A percentile compares a stretch with the other conserved stretches of the same genome.
phyloP scores from a whole-genome alignment of 2,113 vertebrate genomes.

The Caranx melampygus region DNA sequence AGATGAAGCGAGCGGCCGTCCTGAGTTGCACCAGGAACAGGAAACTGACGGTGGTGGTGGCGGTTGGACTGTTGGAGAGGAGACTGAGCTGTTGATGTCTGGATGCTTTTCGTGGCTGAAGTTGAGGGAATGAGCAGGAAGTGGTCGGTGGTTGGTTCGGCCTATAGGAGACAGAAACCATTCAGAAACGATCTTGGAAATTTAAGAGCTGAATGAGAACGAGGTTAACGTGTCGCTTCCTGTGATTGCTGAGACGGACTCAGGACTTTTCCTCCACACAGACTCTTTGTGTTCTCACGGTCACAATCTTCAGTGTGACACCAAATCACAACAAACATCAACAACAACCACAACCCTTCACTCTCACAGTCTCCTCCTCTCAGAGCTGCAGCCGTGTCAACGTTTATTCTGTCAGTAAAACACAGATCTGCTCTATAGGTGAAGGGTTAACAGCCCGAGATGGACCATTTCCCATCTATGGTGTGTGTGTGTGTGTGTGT shows the following conservation, averaged over 20 bases:
- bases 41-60: background rate
- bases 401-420: background rate
- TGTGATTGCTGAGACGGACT: background rate
- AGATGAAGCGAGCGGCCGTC: background rate
- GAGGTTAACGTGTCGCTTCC: background rate
- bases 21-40: background rate
- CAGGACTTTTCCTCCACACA: background rate
- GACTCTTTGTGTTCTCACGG: background rate
- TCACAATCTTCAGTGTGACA: background rate
- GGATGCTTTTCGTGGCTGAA: background rate
- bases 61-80: background rate
- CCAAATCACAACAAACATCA: background rate
- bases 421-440: constrained; percentile 6
- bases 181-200: background rate
- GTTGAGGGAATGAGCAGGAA: background rate
- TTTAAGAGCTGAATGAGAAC: background rate
- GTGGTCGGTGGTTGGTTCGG: too few relatives aligned
- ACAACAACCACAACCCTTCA: too few relatives aligned
- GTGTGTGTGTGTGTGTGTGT: constrained; percentile 15
- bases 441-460: constrained; percentile 33
- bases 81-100: background rate
- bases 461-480: constrained; percentile 38
- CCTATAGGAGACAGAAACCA: too few relatives aligned
- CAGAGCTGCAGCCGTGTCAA: background rate
- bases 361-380: background rate